Percentiles rank a stretch among this genome's conserved stretches.
phyloP scores from a whole-genome alignment of 92 coral and sea anemone genomes.

The Heliopora coerulea region DNA sequence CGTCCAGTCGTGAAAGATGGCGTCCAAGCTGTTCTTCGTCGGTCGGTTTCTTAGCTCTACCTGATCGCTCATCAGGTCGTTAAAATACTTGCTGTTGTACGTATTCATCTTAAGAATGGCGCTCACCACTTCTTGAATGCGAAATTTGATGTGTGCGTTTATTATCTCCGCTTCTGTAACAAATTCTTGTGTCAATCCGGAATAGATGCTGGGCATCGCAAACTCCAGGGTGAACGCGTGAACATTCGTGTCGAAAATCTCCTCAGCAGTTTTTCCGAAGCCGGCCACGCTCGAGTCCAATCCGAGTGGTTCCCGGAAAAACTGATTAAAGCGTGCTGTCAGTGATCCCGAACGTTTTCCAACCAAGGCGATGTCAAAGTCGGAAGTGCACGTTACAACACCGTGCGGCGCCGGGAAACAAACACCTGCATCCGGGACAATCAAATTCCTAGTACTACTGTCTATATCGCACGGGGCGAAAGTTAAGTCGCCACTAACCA shows the following conservation, averaged over 20 bases:
- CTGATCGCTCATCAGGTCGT: slow-evolving; percentile 30
- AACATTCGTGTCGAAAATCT: slow-evolving; percentile 66
- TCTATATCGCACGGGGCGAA: not conserved
- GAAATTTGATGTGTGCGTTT: slow-evolving; percentile 3
- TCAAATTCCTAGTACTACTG: not conserved
- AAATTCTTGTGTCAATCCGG: not conserved
- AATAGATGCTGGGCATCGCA: slow-evolving; percentile 56
- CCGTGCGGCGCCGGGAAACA: slow-evolving; percentile 61
- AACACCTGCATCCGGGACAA: slow-evolving; percentile 46
- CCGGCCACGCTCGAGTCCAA: slow-evolving; percentile 17
- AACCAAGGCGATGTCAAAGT: slow-evolving; percentile 70
- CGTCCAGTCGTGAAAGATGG: slow-evolving; percentile 15
- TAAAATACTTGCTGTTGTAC: slow-evolving; percentile 51
- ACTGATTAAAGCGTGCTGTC: slow-evolving; percentile 56
- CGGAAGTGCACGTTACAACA: slow-evolving; percentile 65
- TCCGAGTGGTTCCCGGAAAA: slow-evolving; percentile 41
- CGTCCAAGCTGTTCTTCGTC: not conserved
- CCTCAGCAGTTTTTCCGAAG: slow-evolving; percentile 62
- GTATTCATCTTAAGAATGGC: slow-evolving; percentile 50
- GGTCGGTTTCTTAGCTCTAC: not conserved
- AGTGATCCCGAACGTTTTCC: slow-evolving; percentile 62
- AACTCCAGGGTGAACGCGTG: slow-evolving; percentile 69
- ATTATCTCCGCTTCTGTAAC: not conserved
- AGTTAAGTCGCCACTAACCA: slow-evolving; percentile 16
- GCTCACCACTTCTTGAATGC: slow-evolving; percentile 51